Conservation (phyloP, 2,888 invertebrate species). For the Aporophyla nigra region DNA sequence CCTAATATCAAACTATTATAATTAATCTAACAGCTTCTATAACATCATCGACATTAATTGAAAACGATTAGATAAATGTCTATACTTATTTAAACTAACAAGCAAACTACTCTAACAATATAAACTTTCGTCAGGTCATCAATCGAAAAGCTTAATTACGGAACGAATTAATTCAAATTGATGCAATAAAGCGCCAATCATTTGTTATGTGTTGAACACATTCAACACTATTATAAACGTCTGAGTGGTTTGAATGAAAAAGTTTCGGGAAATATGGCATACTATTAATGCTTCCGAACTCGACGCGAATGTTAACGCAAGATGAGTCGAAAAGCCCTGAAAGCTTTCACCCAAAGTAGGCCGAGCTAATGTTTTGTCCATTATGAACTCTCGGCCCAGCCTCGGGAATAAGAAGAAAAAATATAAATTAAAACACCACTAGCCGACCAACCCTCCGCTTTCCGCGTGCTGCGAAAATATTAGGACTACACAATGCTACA, state of each 20-base stretch:
- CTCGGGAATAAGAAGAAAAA: constrained; percentile 76
- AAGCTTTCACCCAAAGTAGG: constrained; percentile 86
- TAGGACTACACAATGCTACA: constrained; percentile 60
- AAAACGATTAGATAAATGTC: constrained; percentile 58
- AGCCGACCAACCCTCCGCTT: constrained; percentile 69
- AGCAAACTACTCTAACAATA: constrained; percentile 47
- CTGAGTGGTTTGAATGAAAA: constrained; percentile 53
- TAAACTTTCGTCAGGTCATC: constrained; percentile 57
- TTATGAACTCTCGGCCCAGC: constrained; percentile 82
- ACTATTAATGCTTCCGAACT: constrained; percentile 68
- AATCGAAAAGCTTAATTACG: constrained; percentile 48
- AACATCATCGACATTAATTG: constrained; percentile 61
- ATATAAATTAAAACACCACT: constrained; percentile 83
- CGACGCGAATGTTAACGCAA: constrained; percentile 74
- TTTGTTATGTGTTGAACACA: constrained; percentile 38
- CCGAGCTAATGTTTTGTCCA: constrained; percentile 88
- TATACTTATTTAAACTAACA: constrained; percentile 47
- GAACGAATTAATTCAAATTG: constrained; percentile 56
- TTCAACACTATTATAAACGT: constrained; percentile 36
- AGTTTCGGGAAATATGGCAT: constrained; percentile 60
- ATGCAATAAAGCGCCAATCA: constrained; percentile 49
- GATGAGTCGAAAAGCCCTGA: constrained; percentile 83
- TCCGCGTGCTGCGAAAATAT: constrained; percentile 68
- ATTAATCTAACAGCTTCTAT: constrained; percentile 50
- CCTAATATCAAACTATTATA: constrained; percentile 43